Base-by-base conservation (phyloP, 2,888 invertebrate genomes). In the Patella ulyssiponensis region DNA sequence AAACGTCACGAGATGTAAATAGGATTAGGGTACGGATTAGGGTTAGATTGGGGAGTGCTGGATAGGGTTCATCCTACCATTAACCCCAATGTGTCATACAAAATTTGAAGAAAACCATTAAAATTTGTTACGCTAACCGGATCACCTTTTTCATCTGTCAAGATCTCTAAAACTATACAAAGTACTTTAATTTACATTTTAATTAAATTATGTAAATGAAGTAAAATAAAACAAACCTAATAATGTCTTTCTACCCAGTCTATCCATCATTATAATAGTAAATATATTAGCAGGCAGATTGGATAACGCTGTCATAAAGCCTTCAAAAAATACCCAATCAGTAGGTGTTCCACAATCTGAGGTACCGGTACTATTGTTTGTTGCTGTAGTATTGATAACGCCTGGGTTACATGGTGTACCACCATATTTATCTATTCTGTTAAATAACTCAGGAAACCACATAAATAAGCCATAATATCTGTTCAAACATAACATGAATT, bases 391-490 rank as follows among this genome's bases (percentile, higher is more conserved):
- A 69, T 53, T 69, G 33, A 58, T 54, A 14, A 70, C 7, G 20
- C 69, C 33, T n/a, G 80, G 81, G 9, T 84, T 82, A 83, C 90
- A 90, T 0, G 87, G 83, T 1, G 90, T 88, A 2, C 90, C 91
- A 14, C 90, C 90, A 75, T 86, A 84, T 80, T 89, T 92, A 91
- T 92, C 93, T 82, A 91, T 91, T 85, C 97, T 95, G 91, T 96
- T 96, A 93, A 97, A 98, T 90, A 98, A 94, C 92, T 97, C 97
- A 0, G 97, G 97, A 93, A 97, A 97, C 98, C 98, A 98, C 96
- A 98, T 96, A 96, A 97, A 97, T 76, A 98, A 93, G 69, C 97
- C 97, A 91, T 98, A 98, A 92, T 97, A 98, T 77, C 96, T 95
- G 92, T 92, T 73, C 70, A 14, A 27, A 20, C 9, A 71, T 17